Evolutionary conservation across 2,888 invertebrate species (phyloP).

Genomic region (Hipparchia semele): DNA sequence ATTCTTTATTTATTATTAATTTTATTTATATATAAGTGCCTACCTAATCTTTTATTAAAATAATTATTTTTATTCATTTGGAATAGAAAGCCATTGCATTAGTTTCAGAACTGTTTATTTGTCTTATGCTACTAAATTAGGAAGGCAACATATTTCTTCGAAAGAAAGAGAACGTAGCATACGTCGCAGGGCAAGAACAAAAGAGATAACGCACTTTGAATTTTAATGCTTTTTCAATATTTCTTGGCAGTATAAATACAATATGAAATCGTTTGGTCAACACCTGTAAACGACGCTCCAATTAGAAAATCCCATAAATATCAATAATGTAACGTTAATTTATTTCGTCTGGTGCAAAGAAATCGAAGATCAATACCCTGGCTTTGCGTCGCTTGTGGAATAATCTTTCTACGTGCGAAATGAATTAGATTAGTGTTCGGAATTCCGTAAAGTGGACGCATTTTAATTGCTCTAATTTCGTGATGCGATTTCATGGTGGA

Average conservation of each 20-base stretch:
- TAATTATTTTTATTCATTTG: neutral
- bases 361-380: conserved; percentile 15
- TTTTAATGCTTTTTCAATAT: conserved; percentile 24
- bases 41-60: neutral
- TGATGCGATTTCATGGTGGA: conserved; percentile 60
- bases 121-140: conserved; percentile 43
- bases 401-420: conserved; percentile 45
- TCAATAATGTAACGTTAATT: conserved; percentile 65
- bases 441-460: conserved; percentile 65
- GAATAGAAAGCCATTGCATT: neutral
- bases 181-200: neutral
- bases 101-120: conserved; percentile 55
- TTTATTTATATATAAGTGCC: conserved; percentile 7
- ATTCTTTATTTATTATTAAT: neutral
- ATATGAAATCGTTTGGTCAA: conserved; percentile 65
- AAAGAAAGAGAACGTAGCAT: conserved; percentile 37
- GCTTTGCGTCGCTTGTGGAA: conserved; percentile 24
- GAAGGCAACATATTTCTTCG: conserved; percentile 12
- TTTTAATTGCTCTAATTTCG: conserved; percentile 71
- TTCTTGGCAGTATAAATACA: conserved; percentile 47
- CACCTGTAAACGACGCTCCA: conserved; percentile 64
- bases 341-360: conserved; percentile 36
- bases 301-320: conserved; percentile 57
- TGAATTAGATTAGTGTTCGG: conserved; percentile 37
- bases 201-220: conserved; percentile 36